Evolutionary conservation across 1,140 invertebrate species (phyloP).

Genomic region (Venustaconcha ellipsiformis): DNA sequence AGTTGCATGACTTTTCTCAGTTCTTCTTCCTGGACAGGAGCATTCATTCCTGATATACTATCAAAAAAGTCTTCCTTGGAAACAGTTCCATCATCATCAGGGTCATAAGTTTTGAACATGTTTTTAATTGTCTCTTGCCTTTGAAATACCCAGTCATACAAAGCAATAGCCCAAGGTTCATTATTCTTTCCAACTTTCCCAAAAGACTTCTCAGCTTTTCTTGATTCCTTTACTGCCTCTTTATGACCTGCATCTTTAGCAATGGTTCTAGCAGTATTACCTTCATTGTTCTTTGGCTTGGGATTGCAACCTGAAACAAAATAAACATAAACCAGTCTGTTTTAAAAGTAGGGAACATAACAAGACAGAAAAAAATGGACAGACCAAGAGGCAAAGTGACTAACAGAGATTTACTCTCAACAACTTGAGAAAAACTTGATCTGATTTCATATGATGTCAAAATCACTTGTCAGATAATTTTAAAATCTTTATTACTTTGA

Average conservation of each 20-base stretch:
- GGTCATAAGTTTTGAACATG: slow-evolving; percentile 60
- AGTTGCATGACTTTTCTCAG: slow-evolving; percentile 52
- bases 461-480: too few species aligned
- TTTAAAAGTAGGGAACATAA: not conserved
- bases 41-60: slow-evolving; percentile 48
- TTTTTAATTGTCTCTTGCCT: slow-evolving; percentile 56
- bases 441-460: too few species aligned
- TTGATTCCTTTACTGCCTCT: slow-evolving; percentile 65
- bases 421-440: too few species aligned
- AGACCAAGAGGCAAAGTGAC: too few species aligned
- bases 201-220: slow-evolving; percentile 68
- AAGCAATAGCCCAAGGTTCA: slow-evolving; percentile 64
- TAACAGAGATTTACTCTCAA: too few species aligned
- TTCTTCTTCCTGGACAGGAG: slow-evolving; percentile 62
- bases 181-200: slow-evolving; percentile 66
- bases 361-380: too few species aligned
- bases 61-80: slow-evolving; percentile 59
- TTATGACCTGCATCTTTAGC: slow-evolving; percentile 69
- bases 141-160: slow-evolving; percentile 67
- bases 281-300: slow-evolving; percentile 68
- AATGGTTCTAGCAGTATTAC: slow-evolving; percentile 57
- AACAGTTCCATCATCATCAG: slow-evolving; percentile 58
- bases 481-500: too few species aligned
- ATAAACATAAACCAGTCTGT: slow-evolving; percentile 2
- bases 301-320: slow-evolving; percentile 66